phyloP scores from a whole-genome alignment of 2,888 invertebrate genomes.

The Hipparchia sbordonii region DNA sequence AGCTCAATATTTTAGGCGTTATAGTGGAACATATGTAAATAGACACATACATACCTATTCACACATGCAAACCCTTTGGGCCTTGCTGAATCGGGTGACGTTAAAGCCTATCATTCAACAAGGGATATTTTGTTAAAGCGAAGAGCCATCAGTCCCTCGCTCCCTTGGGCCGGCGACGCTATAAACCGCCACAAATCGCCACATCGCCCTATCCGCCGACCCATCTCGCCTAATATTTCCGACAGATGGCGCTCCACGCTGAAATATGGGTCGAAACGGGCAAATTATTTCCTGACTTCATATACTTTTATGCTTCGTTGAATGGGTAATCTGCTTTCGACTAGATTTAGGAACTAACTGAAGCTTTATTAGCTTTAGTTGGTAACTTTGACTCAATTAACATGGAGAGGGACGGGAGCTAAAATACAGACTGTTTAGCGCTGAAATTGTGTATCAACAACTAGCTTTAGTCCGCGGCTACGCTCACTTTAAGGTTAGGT shows the following conservation, averaged over 20 bases:
- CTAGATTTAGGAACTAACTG: neutral
- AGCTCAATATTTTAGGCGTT: too few species aligned
- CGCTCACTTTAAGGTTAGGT: too few species aligned
- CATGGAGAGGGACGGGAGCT: too few species aligned
- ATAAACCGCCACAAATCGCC: conserved; percentile 37
- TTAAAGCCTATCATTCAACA: neutral
- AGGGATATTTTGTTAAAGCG: neutral
- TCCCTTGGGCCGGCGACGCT: conserved; percentile 36
- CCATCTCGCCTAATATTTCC: conserved; percentile 36
- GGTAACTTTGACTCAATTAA: too few species aligned
- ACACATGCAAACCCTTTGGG: too few species aligned
- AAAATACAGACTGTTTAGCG: too few species aligned
- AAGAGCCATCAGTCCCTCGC: conserved; percentile 14
- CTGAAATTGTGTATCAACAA: too few species aligned
- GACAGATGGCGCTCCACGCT: conserved; percentile 27
- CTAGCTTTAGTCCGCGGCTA: too few species aligned
- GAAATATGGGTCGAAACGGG: conserved; percentile 24
- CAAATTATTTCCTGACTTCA: conserved; percentile 24
- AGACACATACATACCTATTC: too few species aligned
- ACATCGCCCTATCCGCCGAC: conserved; percentile 31
- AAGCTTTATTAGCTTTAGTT: too few species aligned
- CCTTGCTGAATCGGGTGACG: neutral
- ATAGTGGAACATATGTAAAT: too few species aligned
- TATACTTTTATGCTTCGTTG: neutral
- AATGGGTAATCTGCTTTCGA: neutral